Evolutionary conservation across 2,113 vertebrate species (phyloP), one percentile per base, ranked within the genome.

Genomic region (Corythaixoides concolor): DNA sequence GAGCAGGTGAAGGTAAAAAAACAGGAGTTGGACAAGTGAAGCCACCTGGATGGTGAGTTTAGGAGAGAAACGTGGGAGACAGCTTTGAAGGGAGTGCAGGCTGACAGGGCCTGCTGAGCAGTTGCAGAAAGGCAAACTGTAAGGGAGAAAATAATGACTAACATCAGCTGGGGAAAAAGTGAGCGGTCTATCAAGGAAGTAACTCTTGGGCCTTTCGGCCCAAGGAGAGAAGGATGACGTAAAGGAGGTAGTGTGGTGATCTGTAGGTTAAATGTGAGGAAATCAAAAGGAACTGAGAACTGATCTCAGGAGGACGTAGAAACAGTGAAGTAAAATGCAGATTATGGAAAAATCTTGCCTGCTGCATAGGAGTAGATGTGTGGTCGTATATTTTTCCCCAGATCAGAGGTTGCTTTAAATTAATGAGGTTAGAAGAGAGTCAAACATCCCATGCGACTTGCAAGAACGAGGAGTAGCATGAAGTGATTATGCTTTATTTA

Each of bases 371-470:
- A 43, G 30, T 8, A 74, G n/a, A 66, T 50, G 6, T 82, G 22
- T 27, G 26, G 53, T 33, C 83, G 55, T 2, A 4, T 37, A 18
- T 56, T 78, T 85, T 78, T 39, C 9, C 10, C 24, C 17, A 45
- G 9, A 69, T 17, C 32, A 72, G 32, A 82, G 11, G 32, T 28
- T 60, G 7, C 19, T 88, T 75, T 64, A 73, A 82, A 69, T 55
- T 64, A 69, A 62, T 23, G 9, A 37, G 28, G 19, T 17, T 10
- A 83, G 18, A 94, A 90, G 8, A 55, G 19, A 64, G 21, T 7
- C 1, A 0, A 9, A 39, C 11, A 35, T 43, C 19, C 12, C 13
- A 45, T 3, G 1, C 64, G 35, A 80, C 18, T 30, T 83, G 26
- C n/a, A 79, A 82, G 67, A 76, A 88, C 37, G 13, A 49, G 53